Conservation (phyloP, 92 coral and sea anemone genomes). For the Paramuricea clavata region DNA sequence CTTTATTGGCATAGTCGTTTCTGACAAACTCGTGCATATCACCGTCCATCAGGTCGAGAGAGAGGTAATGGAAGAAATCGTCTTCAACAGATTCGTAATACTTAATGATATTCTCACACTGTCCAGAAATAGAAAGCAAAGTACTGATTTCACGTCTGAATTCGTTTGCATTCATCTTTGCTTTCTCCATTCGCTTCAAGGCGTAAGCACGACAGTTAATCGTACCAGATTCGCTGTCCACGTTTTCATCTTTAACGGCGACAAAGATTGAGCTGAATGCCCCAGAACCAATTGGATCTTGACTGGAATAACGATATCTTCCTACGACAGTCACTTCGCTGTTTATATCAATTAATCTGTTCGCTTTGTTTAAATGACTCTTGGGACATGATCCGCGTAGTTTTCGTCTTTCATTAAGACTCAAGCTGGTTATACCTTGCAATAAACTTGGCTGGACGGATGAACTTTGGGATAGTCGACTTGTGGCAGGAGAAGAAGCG, state of each 20-base stretch:
- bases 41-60: constrained; percentile 79
- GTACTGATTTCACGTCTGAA: constrained; percentile 66
- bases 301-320: constrained; percentile 55
- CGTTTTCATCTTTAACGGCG: constrained; percentile 63
- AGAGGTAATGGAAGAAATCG: constrained; percentile 49
- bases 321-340: constrained; percentile 2
- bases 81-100: constrained; percentile 52
- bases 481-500: too few species aligned
- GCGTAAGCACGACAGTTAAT: constrained; percentile 71
- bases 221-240: background rate
- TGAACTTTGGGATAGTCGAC: background rate
- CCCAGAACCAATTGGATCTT: constrained; percentile 59
- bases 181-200: constrained; percentile 63
- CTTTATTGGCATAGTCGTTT: background rate
- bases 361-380: background rate
- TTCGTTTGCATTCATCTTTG: constrained; percentile 25
- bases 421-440: background rate
- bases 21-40: constrained; percentile 55
- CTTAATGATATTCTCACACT: constrained; percentile 62
- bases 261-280: constrained; percentile 69
- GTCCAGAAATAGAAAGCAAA: constrained; percentile 35
- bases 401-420: background rate
- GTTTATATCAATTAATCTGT: background rate
- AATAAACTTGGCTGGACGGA: background rate
- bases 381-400: background rate